Evolutionary conservation across 2,113 vertebrate species (phyloP), one percentile per base, ranked within the genome.

Genomic region (Pitta sordida): DNA sequence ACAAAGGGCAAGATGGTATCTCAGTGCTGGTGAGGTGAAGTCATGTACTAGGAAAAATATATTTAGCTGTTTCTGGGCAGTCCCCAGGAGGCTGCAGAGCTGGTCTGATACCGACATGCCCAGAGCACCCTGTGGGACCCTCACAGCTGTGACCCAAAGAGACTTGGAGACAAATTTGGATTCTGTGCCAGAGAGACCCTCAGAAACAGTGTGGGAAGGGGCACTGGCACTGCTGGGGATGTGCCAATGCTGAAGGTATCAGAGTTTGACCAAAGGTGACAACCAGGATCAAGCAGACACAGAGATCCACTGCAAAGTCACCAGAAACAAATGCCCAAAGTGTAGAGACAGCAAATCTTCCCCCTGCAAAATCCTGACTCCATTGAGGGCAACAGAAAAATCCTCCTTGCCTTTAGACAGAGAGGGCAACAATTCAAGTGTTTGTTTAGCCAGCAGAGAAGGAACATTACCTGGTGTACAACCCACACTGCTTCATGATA

Each of bases 1-100:
- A 98, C 97, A 98, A 98, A 98, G 96, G 95, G 90, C 95, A 96
- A 97, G 97, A 98, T 98, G 96, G 85, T 97, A 98, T 98, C 98
- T 98, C 46, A 4, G 68, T 88, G 87, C 86, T 96, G 91, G 34
- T 85, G 82, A 15, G 70, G 83, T 97, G 95, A 98, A 98, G 96
- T 96, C 95, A 98, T 97, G 59, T 69, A 92, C 90, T 90, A 96
- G 90, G 95, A 96, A 96, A 96, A 96, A 89, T 91, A 96, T 96
- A 96, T 97, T 97, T 97, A 97, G 96, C 92, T 94, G 83, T 96
- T 95, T 58, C 92, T 94, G 83, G 78, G 76, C 95, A 94, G 89
- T 93, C 94, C 95, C 91, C 92, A 90, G 96, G 87, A 95, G 94
- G 67, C 60, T 51, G 58, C 80, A 91, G 94, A 95, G 82, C 74